A percentile compares a stretch with the other conserved stretches of the same genome.
Conservation (phyloP, 2,888 invertebrate species). For the Keiferia lycopersicella region DNA sequence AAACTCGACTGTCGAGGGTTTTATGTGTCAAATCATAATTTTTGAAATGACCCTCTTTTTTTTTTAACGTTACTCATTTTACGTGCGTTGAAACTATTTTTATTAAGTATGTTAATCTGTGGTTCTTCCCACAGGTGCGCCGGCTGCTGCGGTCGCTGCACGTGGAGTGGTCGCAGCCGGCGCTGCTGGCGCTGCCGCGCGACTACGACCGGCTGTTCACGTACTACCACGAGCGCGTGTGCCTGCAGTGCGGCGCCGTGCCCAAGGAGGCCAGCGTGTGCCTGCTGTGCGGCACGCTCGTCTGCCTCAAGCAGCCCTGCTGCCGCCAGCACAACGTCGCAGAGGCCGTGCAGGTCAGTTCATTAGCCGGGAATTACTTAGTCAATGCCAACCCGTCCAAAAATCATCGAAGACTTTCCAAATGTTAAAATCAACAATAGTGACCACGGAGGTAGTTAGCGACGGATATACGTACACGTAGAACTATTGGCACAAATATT, state of each 20-base stretch:
- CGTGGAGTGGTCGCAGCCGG: slow-evolving; percentile 90
- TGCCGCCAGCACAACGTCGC: slow-evolving; percentile 91
- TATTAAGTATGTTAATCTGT: no score
- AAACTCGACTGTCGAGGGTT: no score
- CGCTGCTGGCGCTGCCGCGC: slow-evolving; percentile 91
- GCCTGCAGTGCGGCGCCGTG: slow-evolving; percentile 92
- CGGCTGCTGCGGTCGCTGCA: slow-evolving; percentile 88
- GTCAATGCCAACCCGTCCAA: no score
- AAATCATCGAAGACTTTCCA: no score
- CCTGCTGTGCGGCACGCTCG: slow-evolving; percentile 94
- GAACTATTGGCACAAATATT: no score
- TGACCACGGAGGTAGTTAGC: no score
- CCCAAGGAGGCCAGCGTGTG: slow-evolving; percentile 94
- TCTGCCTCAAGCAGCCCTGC: slow-evolving; percentile 94
- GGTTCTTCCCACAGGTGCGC: slow-evolving; percentile 68
- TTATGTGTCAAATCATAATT: no score
- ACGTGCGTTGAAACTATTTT: no score
- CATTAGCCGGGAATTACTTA: neutral
- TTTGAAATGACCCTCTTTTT: no score
- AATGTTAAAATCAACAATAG: no score
- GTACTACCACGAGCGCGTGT: slow-evolving; percentile 95
- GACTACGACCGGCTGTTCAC: slow-evolving; percentile 92
- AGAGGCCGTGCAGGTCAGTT: slow-evolving; percentile 86
- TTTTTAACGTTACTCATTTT: no score
- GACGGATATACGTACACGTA: no score